Conservation (phyloP, 2,888 invertebrate genomes). For the Labia minor region DNA sequence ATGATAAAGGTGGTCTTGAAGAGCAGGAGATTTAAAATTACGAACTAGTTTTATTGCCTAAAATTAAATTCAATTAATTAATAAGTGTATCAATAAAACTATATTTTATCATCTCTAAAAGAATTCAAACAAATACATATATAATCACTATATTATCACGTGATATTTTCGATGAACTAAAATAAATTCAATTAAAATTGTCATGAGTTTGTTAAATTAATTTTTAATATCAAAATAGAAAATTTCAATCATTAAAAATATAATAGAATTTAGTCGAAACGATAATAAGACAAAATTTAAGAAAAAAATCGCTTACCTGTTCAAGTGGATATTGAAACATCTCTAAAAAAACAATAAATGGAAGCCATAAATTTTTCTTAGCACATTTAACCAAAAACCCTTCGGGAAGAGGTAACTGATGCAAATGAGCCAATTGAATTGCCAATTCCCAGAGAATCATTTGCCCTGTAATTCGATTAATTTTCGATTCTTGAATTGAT, state of each 20-base stretch:
- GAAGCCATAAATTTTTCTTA: constrained; percentile 54
- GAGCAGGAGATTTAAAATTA: constrained; percentile 45
- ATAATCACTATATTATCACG: too few species aligned
- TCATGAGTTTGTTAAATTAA: too few species aligned
- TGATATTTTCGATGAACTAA: too few species aligned
- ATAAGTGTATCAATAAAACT: too few species aligned
- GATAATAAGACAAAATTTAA: too few species aligned
- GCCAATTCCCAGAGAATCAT: constrained; percentile 49
- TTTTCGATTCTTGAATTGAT: constrained; percentile 16
- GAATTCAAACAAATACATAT: too few species aligned
- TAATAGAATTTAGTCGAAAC: too few species aligned
- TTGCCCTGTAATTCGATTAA: not conserved
- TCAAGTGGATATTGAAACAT: constrained; percentile 55
- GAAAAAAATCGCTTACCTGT: constrained; percentile 37
- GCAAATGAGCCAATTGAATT: constrained; percentile 48
- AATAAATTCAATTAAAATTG: too few species aligned
- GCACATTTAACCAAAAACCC: constrained; percentile 50
- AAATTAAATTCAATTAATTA: too few species aligned
- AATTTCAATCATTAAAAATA: too few species aligned
- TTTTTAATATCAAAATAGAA: too few species aligned
- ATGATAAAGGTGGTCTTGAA: constrained; percentile 46
- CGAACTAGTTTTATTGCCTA: constrained; percentile 42
- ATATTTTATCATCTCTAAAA: too few species aligned
- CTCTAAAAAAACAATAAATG: constrained; percentile 55
- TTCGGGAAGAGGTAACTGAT: constrained; percentile 47